phyloP scores from a whole-genome alignment of 2,797 vertebrate species.

The Emys orbicularis region DNA sequence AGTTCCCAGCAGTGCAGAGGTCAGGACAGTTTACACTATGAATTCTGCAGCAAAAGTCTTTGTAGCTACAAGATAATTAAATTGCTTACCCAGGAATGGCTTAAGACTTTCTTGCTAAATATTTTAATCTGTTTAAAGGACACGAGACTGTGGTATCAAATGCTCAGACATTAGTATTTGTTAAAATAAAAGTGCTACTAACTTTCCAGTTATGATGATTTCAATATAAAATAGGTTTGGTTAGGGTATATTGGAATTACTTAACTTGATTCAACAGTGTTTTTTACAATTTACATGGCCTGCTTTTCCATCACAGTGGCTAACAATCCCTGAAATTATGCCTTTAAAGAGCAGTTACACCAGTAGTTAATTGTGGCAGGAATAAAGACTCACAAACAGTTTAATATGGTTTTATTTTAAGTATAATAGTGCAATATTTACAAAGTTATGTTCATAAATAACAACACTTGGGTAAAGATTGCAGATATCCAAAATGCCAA shows the following conservation, averaged over 20 bases:
- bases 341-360: not conserved
- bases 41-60: not conserved
- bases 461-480: constrained; percentile 81
- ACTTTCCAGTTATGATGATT: not conserved
- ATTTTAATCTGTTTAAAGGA: not conserved
- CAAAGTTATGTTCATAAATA: constrained; percentile 84
- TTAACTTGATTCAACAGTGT: not conserved
- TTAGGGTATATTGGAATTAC: not conserved
- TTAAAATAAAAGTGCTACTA: not conserved
- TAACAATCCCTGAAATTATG: not conserved
- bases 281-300: not conserved
- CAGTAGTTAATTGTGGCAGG: not conserved
- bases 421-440: constrained; percentile 81
- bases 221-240: not conserved
- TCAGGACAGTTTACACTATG: not conserved
- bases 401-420: constrained; percentile 70
- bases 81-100: not conserved
- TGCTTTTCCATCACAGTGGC: too few species aligned
- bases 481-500: constrained; percentile 81
- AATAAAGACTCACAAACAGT: constrained; percentile 54
- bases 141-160: not conserved
- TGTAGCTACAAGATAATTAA: not conserved
- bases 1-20: not conserved
- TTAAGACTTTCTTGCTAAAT: not conserved
- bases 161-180: not conserved